These are phyloP conservation scores for Gallinago jamesoni DNA, from an alignment of 2,113 vertebrate genomes.

Conservation along the genomic window DNA sequence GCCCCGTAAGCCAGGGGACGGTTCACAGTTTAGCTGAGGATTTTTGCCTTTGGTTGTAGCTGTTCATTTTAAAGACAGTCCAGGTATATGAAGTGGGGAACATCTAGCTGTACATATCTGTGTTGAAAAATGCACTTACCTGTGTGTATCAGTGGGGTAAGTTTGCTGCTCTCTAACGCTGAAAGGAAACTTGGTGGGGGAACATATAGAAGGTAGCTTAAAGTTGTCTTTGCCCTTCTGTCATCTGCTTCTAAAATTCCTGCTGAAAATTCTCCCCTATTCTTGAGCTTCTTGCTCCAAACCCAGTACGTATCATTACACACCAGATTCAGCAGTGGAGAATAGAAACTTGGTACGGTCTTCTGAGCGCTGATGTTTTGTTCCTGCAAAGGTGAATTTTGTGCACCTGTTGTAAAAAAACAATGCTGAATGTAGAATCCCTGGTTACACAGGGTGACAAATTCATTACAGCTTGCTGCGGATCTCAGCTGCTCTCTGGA, in stretches of 20 bases:
- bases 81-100: background rate
- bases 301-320: rapidly evolving
- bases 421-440: background rate
- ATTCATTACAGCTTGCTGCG: background rate
- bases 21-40: background rate
- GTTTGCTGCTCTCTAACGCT: background rate
- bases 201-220: background rate
- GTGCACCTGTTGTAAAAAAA: background rate
- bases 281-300: background rate
- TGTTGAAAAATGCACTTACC: background rate
- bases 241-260: background rate
- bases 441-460: background rate
- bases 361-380: background rate
- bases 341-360: background rate
- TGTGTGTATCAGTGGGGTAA: background rate
- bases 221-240: background rate
- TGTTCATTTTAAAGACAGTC: background rate
- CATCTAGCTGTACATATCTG: background rate
- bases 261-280: background rate
- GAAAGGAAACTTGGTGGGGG: background rate
- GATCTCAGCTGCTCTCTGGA: background rate
- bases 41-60: background rate
- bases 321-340: background rate
- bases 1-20: background rate
- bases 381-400: background rate